These are phyloP conservation scores for Eurytoma adleriae DNA, from an alignment of 2,888 invertebrate species.

Conservation along the genomic window DNA sequence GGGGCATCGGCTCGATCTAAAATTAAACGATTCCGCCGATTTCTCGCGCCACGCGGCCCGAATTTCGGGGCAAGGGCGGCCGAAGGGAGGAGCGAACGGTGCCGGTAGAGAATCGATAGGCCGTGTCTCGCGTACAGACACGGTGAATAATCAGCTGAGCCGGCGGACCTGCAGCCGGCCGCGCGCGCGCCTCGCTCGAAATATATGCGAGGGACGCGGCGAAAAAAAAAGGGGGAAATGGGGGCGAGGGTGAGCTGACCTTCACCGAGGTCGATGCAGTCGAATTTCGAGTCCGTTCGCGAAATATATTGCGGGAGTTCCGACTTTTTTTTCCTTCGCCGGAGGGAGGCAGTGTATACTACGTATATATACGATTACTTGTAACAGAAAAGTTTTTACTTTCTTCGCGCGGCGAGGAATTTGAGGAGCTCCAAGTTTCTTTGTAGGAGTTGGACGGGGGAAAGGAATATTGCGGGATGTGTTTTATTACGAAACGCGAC, in stretches of 20 bases:
- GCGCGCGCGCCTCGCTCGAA: background rate
- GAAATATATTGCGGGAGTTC: background rate
- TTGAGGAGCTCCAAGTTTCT: too few relatives aligned
- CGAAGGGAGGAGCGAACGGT: background rate
- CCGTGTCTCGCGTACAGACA: background rate
- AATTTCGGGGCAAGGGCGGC: conserved; percentile 25
- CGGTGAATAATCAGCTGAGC: conserved; percentile 45
- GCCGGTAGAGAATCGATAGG: conserved; percentile 23
- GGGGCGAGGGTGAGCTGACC: conserved; percentile 50
- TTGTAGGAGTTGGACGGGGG: too few relatives aligned
- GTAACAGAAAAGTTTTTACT: too few relatives aligned
- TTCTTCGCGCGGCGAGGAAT: too few relatives aligned
- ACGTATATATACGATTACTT: too few relatives aligned
- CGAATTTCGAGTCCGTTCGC: background rate
- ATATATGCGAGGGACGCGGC: background rate
- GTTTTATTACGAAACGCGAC: too few relatives aligned
- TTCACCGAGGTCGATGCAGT: conserved; percentile 17
- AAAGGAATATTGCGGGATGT: too few relatives aligned
- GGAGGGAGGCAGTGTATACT: too few relatives aligned
- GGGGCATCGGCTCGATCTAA: conserved; percentile 13
- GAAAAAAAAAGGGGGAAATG: conserved; percentile 23
- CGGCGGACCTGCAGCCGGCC: background rate
- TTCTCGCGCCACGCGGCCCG: background rate
- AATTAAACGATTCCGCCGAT: conserved; percentile 38
- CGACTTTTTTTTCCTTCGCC: too few relatives aligned